Percentiles rank a stretch among this genome's conserved stretches.
These are phyloP conservation scores for Dipodomys stephensi DNA, from an alignment of 2,113 vertebrate species.

Conservation along the genomic window DNA sequence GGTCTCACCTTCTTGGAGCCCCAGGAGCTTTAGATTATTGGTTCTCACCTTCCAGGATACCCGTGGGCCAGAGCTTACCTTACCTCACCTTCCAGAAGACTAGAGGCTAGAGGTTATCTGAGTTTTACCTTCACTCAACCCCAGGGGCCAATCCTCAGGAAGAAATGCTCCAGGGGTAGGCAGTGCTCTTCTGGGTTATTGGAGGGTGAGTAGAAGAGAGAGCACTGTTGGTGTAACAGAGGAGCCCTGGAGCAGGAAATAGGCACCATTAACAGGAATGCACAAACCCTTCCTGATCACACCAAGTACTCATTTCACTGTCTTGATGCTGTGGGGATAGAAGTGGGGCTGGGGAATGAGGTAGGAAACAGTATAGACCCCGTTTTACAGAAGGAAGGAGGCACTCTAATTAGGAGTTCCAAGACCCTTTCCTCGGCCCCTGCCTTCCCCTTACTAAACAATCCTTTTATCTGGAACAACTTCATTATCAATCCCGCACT, in stretches of 20 bases:
- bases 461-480: neutral
- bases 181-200: neutral
- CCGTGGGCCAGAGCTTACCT: neutral
- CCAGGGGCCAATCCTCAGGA: neutral
- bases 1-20: neutral
- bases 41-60: neutral
- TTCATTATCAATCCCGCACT: neutral
- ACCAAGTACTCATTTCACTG: neutral
- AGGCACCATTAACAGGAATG: too few relatives aligned
- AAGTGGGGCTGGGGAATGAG: too few relatives aligned
- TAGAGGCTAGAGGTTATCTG: neutral
- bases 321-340: fast-evolving
- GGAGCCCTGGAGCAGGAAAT: too few relatives aligned
- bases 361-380: neutral
- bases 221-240: neutral
- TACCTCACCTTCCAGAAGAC: too few relatives aligned
- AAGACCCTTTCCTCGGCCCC: fast-evolving
- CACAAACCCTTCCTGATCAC: neutral
- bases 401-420: neutral
- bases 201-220: too few relatives aligned
- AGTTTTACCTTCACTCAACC: neutral
- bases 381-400: neutral
- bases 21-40: neutral
- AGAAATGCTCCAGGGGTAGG: neutral
- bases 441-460: neutral